Evolutionary conservation across 2,888 invertebrate genomes (phyloP).

Genomic region (Linnaemya tessellans): DNA sequence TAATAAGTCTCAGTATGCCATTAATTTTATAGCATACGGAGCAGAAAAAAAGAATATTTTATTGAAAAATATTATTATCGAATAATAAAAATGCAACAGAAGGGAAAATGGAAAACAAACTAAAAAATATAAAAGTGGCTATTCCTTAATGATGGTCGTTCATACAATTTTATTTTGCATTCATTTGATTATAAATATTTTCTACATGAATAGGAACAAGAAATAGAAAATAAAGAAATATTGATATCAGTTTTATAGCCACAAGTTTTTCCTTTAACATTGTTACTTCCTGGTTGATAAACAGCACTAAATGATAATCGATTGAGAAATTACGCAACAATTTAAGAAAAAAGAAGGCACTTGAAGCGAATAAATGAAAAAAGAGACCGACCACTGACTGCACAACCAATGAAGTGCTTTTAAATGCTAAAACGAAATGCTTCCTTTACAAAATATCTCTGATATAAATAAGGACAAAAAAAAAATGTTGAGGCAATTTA

Average conservation of each 20-base stretch:
- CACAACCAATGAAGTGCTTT: slow-evolving; percentile 20
- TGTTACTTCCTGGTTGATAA: slow-evolving; percentile 67
- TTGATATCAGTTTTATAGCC: slow-evolving; percentile 57
- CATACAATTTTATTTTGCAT: slow-evolving; percentile 55
- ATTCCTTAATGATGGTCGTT: slow-evolving; percentile 52
- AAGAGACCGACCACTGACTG: not conserved
- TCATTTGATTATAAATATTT: slow-evolving; percentile 62
- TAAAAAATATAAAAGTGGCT: slow-evolving; percentile 8
- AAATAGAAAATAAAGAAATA: slow-evolving; percentile 35
- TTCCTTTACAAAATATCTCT: not conserved
- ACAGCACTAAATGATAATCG: slow-evolving; percentile 68
- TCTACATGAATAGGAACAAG: slow-evolving; percentile 40
- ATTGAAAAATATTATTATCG: slow-evolving; percentile 30
- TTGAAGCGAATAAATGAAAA: slow-evolving; percentile 19
- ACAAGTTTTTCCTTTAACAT: slow-evolving; percentile 31
- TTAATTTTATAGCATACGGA: slow-evolving; percentile 4
- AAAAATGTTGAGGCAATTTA: slow-evolving; percentile 18
- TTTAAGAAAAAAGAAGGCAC: slow-evolving; percentile 58
- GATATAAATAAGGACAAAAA: slow-evolving; percentile 5
- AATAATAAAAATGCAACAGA: slow-evolving; percentile 26
- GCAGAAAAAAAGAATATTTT: not conserved
- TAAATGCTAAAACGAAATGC: slow-evolving; percentile 20
- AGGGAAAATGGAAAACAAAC: slow-evolving; percentile 3
- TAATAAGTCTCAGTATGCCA: slow-evolving; percentile 28
- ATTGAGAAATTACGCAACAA: slow-evolving; percentile 69